Conservation (phyloP, 2,888 invertebrate species). For the Diaprepes abbreviatus region DNA sequence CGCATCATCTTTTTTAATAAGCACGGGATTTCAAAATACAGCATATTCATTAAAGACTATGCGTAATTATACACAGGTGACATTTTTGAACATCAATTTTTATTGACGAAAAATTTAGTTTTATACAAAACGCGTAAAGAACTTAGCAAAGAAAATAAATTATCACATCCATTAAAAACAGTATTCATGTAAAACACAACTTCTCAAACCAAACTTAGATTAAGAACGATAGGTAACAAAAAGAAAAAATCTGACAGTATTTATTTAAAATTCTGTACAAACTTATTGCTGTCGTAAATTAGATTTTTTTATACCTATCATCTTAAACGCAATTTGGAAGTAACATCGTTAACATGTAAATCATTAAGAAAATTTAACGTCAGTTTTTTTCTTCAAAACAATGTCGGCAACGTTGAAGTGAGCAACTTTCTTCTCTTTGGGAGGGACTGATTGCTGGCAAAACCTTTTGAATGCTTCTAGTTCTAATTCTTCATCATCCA, state of each 20-base stretch:
- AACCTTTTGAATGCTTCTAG: conserved; percentile 90
- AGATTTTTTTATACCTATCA: conserved; percentile 12
- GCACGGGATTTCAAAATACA: no score
- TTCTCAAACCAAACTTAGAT: conserved; percentile 7
- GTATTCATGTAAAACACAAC: conserved; percentile 4
- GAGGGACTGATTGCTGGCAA: conserved; percentile 86
- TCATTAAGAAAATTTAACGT: conserved; percentile 2
- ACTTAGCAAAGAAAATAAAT: conserved; percentile 29
- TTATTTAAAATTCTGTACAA: background rate
- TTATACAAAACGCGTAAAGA: conserved; percentile 30
- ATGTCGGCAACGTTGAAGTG: conserved; percentile 86
- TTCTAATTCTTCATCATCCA: conserved; percentile 86
- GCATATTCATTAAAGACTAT: no score
- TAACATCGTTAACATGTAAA: background rate
- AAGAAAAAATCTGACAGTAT: conserved; percentile 1
- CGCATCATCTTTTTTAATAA: no score
- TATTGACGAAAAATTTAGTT: conserved; percentile 23
- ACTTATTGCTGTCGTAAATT: background rate
- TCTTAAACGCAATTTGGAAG: conserved; percentile 26
- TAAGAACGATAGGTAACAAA: conserved; percentile 1
- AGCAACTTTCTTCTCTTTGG: conserved; percentile 79
- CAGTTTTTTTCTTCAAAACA: conserved; percentile 74
- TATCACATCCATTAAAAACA: conserved; percentile 36
- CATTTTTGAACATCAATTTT: conserved; percentile 32
- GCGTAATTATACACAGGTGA: background rate